phyloP scores from a whole-genome alignment of 2,797 vertebrate species.

The Adrianichthys oophorus region DNA sequence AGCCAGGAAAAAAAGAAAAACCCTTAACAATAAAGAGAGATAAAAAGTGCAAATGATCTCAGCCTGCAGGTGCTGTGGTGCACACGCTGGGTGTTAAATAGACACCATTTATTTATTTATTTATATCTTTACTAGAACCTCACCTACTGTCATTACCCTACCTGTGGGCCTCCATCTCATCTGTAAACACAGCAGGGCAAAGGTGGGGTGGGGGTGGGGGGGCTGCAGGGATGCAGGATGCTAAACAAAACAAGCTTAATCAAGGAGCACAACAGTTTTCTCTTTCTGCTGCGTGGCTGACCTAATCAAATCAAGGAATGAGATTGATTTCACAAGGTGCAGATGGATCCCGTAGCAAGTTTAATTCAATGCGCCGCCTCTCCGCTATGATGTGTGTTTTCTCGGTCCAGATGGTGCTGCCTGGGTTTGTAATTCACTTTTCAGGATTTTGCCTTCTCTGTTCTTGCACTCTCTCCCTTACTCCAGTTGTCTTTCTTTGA shows the following conservation, averaged over 20 bases:
- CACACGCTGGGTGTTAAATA: slow-evolving; percentile 62
- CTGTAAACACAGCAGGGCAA: slow-evolving; percentile 53
- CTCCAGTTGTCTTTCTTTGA: slow-evolving; percentile 22
- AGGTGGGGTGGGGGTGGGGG: slow-evolving; percentile 32
- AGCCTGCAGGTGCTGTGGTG: slow-evolving; percentile 33
- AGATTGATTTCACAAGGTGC: slow-evolving; percentile 77
- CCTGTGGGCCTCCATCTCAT: slow-evolving; percentile 62
- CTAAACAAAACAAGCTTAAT: slow-evolving; percentile 70
- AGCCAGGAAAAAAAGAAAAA: slow-evolving; percentile 24
- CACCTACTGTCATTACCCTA: slow-evolving; percentile 65
- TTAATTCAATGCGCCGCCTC: slow-evolving; percentile 68
- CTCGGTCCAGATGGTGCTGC: slow-evolving; percentile 77
- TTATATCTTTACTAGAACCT: slow-evolving; percentile 65
- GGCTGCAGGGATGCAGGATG: slow-evolving; percentile 28
- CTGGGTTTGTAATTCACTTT: slow-evolving; percentile 78
- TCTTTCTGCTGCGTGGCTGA: slow-evolving; percentile 67
- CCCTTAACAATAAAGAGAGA: slow-evolving; percentile 36
- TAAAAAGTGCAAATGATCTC: slow-evolving; percentile 52
- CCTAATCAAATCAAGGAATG: slow-evolving; percentile 78
- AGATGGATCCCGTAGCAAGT: slow-evolving; percentile 78
- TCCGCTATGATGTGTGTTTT: slow-evolving; percentile 72
- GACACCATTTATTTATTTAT: slow-evolving; percentile 4
- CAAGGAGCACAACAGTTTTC: slow-evolving; percentile 72
- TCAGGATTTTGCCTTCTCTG: slow-evolving; percentile 47
- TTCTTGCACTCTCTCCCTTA: background rate